Evolutionary conservation across 2,888 invertebrate genomes (phyloP), one percentile per base, ranked within the genome.

Genomic region (Mimumesa dahlbomi): DNA sequence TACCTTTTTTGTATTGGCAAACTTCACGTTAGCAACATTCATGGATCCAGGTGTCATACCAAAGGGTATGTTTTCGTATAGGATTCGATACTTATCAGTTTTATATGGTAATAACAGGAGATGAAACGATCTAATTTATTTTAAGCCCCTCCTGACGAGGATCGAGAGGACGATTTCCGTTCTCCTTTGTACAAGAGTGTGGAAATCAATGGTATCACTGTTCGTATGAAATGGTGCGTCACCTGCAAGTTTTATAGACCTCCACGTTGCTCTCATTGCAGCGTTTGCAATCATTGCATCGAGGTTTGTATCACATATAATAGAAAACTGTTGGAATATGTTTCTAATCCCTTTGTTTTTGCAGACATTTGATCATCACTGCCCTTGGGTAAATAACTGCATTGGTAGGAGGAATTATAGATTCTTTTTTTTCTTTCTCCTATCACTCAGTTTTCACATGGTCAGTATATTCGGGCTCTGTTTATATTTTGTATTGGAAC

Each of bases 191-290:
- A 98, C 91, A 97, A 97, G 91, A 98, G 95, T 90, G 97, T 98
- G 76, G 98, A 99, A 91, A 98, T 99, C 82, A 97, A 98, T 91
- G 98, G 98, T 71, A 98, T 99, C 81, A 98, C 98, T 11, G 98
- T 99, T 72, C 95, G 99, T 74, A 99, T 99, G 99, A 99, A 99
- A 91, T 99, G 99, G 99, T 99, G 99, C 91, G 97, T 98, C 82
- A 99, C 99, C 1, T 99, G 99, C 92, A 98, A 98, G 92, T 99
- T 99, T 92, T 99, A 99, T 91, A 93, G 99, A 86, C 99, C 99
- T 89, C 99, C 99, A 75, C 93, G 99, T 87, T 98, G 99, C 91
- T 98, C 98, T 68, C 99, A 99, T 91, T 99, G 99, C 91, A 98
- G 98, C 82, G 98, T 99, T 67, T 99, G 99, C 92, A 98, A 99